These are phyloP conservation scores for Tapirus terrestris DNA, from an alignment of 2,113 vertebrate species.

Conservation along the genomic window DNA sequence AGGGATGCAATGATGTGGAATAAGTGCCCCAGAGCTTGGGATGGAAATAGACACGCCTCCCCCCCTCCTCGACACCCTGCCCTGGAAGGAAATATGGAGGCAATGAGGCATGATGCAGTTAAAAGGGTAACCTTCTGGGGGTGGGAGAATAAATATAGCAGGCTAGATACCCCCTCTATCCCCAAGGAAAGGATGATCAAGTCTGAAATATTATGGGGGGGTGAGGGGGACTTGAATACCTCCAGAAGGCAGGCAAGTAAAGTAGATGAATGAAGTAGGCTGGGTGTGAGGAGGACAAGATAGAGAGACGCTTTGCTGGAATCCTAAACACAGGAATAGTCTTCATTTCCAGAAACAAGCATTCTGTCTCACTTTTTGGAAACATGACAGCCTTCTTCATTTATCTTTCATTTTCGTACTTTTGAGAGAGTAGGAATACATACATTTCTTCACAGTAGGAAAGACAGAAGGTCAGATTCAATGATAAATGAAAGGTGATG, in stretches of 20 bases:
- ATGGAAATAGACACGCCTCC: neutral
- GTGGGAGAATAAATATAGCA: conserved; percentile 20
- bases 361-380: neutral
- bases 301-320: neutral
- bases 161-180: neutral
- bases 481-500: neutral
- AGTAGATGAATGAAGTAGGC: neutral
- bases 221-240: neutral
- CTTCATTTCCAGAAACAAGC: neutral
- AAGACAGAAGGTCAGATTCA: neutral
- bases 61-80: neutral
- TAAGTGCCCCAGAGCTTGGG: neutral
- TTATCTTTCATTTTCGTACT: neutral
- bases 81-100: neutral
- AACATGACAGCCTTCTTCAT: neutral
- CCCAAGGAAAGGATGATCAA: neutral
- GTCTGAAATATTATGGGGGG: neutral
- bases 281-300: neutral
- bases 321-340: neutral
- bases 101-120: neutral
- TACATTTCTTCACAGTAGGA: neutral
- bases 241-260: neutral
- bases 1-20: conserved; percentile 7
- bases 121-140: neutral
- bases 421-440: neutral